Evolutionary conservation across 2,888 invertebrate species (phyloP).

Genomic region (Galerucella pusilla): DNA sequence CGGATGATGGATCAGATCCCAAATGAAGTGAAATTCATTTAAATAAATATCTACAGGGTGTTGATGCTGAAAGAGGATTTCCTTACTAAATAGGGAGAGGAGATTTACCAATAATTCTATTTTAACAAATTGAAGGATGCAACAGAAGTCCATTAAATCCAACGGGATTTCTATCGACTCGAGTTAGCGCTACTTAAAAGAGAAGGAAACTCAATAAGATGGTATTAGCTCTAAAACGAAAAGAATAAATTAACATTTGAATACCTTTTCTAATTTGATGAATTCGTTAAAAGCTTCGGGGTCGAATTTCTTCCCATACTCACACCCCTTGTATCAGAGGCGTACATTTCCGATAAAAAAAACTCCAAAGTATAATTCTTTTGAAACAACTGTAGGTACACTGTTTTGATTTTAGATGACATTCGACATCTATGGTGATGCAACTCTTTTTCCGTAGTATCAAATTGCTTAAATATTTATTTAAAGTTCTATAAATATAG

Average conservation of each 20-base stretch:
- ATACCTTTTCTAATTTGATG: constrained; percentile 53
- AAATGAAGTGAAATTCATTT: constrained; percentile 34
- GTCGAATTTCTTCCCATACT: constrained; percentile 51
- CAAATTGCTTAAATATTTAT: too few relatives aligned
- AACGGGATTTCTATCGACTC: constrained; percentile 5
- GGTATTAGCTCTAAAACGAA: constrained; percentile 35
- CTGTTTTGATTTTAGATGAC: too few relatives aligned
- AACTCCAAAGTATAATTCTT: too few relatives aligned
- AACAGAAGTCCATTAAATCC: constrained; percentile 14
- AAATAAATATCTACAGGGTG: constrained; percentile 29
- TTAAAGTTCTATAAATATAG: too few relatives aligned
- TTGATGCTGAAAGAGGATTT: background rate
- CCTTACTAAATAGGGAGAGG: background rate
- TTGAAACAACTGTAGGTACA: too few relatives aligned
- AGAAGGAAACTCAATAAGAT: constrained; percentile 38
- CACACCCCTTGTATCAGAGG: constrained; percentile 16
- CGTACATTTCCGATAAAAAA: background rate
- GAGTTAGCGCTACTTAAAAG: constrained; percentile 15
- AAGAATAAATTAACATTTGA: constrained; percentile 50
- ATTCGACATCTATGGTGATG: too few relatives aligned
- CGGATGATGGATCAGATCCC: constrained; percentile 43
- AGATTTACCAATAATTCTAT: background rate
- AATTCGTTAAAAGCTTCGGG: constrained; percentile 52
- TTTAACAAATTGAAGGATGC: background rate
- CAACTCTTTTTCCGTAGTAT: too few relatives aligned